A percentile compares a stretch with the other conserved stretches of the same genome.
Evolutionary conservation across 1,140 invertebrate species (phyloP).

Genomic region (Eubasilissa regina): DNA sequence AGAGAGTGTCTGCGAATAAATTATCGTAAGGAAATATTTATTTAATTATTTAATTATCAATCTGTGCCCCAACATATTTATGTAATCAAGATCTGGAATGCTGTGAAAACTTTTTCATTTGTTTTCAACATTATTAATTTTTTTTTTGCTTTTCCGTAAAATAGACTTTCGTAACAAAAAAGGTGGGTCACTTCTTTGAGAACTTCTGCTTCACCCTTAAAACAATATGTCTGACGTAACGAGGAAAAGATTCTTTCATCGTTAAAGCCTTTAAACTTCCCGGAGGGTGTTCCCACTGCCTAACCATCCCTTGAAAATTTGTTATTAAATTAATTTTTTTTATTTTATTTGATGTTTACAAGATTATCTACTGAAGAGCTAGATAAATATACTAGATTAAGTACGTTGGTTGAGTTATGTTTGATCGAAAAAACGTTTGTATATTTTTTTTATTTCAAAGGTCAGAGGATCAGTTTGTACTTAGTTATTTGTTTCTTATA

Average conservation of each 20-base stretch:
- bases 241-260: constrained; percentile 18
- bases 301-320: constrained; percentile 38
- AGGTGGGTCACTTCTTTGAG: constrained; percentile 12
- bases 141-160: neutral
- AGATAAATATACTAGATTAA: constrained; percentile 52
- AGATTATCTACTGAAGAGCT: constrained; percentile 40
- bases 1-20: too few relatives aligned
- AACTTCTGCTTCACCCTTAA: neutral
- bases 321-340: constrained; percentile 58
- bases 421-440: neutral
- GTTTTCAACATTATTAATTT: neutral
- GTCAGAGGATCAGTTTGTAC: too few relatives aligned
- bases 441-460: too few relatives aligned
- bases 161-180: neutral
- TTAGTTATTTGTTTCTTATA: too few relatives aligned
- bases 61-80: too few relatives aligned
- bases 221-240: constrained; percentile 26
- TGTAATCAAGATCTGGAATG: too few relatives aligned
- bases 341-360: constrained; percentile 56
- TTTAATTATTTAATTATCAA: too few relatives aligned
- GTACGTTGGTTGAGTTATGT: constrained; percentile 34
- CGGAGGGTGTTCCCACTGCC: neutral
- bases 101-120: too few relatives aligned
- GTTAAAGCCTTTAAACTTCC: constrained; percentile 27
- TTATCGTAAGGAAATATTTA: too few relatives aligned